Evolutionary conservation across 1,140 invertebrate genomes (phyloP).

Genomic region (Orchesella cincta): DNA sequence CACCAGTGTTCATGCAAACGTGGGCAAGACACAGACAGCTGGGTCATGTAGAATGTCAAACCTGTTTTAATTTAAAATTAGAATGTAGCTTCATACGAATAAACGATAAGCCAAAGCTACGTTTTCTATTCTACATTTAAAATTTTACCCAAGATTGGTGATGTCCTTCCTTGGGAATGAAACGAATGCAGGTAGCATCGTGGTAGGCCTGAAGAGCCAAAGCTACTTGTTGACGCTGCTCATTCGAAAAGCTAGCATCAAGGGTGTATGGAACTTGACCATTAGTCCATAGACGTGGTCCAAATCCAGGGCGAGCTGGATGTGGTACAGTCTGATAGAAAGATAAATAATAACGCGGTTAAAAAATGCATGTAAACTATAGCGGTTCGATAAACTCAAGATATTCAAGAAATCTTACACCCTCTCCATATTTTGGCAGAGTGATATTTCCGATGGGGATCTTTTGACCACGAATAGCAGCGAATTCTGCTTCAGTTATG

Average conservation of each 20-base stretch:
- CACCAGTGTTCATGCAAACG: slow-evolving; percentile 45
- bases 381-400: too few relatives aligned
- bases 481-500: slow-evolving; percentile 48
- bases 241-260: slow-evolving; percentile 39
- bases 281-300: slow-evolving; percentile 33
- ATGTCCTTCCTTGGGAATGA: slow-evolving; percentile 37
- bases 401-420: too few relatives aligned
- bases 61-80: too few relatives aligned
- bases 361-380: background rate
- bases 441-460: slow-evolving; percentile 21
- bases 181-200: slow-evolving; percentile 43
- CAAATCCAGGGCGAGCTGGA: slow-evolving; percentile 43
- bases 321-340: slow-evolving; percentile 12
- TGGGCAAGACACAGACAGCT: slow-evolving; percentile 42
- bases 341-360: too few relatives aligned
- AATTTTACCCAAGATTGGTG: slow-evolving; percentile 41
- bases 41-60: slow-evolving; percentile 46
- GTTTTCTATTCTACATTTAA: too few relatives aligned
- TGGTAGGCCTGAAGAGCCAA: slow-evolving; percentile 38
- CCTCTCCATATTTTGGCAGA: slow-evolving; percentile 35
- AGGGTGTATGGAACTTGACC: slow-evolving; percentile 45
- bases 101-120: too few relatives aligned
- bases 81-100: too few relatives aligned
- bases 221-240: slow-evolving; percentile 42
- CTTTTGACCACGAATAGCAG: background rate